phyloP scores from a whole-genome alignment of 2,888 invertebrate species.

The Alitta virens region DNA sequence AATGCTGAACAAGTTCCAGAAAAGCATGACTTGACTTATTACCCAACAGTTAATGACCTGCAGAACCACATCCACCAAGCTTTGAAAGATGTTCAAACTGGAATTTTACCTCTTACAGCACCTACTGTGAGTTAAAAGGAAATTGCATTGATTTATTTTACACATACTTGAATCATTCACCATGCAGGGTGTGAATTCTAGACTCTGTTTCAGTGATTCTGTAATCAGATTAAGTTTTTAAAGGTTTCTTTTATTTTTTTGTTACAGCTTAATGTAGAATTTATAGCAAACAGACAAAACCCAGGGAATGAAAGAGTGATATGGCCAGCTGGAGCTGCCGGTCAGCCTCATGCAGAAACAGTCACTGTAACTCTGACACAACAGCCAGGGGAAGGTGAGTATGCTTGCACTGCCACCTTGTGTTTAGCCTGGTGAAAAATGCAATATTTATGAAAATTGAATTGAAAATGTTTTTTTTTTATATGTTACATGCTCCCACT shows the following conservation, averaged over 20 bases:
- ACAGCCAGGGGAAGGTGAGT: constrained; percentile 47
- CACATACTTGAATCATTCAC: no score
- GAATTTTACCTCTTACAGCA: constrained; percentile 45
- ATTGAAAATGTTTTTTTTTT: no score
- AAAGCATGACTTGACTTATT: constrained; percentile 52
- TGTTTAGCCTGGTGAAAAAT: no score
- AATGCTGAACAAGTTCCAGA: constrained; percentile 33
- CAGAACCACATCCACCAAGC: constrained; percentile 57
- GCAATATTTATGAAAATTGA: no score
- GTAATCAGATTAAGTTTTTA: no score
- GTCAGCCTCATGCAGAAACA: constrained; percentile 46
- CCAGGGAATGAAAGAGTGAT: constrained; percentile 1
- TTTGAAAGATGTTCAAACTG: constrained; percentile 50
- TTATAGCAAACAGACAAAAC: constrained; percentile 5
- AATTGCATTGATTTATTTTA: no score
- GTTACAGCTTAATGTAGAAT: constrained; percentile 18
- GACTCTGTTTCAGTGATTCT: no score
- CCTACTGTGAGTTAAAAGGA: constrained; percentile 17
- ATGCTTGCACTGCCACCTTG: no score
- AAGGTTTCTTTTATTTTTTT: not conserved
- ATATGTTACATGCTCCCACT: no score
- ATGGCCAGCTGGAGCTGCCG: not conserved
- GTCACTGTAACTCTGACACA: constrained; percentile 54
- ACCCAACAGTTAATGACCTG: constrained; percentile 56
- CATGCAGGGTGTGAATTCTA: no score